Base-by-base conservation (phyloP, 1,140 invertebrate species). In the Cyclina sinensis region DNA sequence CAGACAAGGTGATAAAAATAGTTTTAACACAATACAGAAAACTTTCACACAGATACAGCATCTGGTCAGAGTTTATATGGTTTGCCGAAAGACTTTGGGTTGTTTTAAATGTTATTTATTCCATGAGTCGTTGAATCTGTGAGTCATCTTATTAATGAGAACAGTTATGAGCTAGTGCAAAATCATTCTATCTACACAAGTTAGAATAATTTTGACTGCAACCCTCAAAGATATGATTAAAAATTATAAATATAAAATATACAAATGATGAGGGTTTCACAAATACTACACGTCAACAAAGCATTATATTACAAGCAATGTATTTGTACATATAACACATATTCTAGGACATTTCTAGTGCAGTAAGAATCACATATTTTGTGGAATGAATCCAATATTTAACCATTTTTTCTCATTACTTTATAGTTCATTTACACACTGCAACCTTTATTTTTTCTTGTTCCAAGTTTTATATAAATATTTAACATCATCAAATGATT, bases 121-220 rank as follows among this genome's bases (percentile, higher is more conserved):
- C 24, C 57, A 54, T 59, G 78, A 80, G 78, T 80, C 78, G 57
- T 80, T 80, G 48, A 80, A 59, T 30, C 78, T 80, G 78, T 80
- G 78, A 80, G 78, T 80, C 78, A 80, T 80, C 46, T 80, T 80
- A 51, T 51, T 7, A 57, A 80, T 80, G 57, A 59, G 57, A 80
- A 59, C 11, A 21, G 21, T 37, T 27, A 37, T 9, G 39, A 37
- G 18, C 18, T 3, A 46, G n/a, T 37, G 43, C 70, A 43, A 74
- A 74, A 74, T 35, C n/a, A 9, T 21, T 16, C 35, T 1, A 37
- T 18, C 9, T 74, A 43, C 35, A 43, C n/a, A 21, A 43, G 37
- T 14, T 43, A n/a, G 27, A 74, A 74, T 35, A 74, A 43, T 46
- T 43, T n/a, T 46, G n/a, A 27, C 35, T 21, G 14, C 39, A n/a